Base-by-base conservation (phyloP, 2,113 vertebrate species). In the Indicator maculatus region DNA sequence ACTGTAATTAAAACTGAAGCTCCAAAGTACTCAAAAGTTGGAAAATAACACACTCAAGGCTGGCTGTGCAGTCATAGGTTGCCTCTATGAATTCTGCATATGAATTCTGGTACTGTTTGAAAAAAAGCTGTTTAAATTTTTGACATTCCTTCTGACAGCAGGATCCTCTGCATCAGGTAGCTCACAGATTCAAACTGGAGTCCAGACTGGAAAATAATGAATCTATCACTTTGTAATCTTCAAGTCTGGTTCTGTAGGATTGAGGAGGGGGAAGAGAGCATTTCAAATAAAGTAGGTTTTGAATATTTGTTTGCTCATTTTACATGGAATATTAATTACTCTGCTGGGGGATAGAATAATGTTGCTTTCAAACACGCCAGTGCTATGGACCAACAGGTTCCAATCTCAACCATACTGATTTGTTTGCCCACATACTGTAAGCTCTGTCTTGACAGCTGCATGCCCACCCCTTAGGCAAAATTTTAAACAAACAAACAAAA, bases 1-100 rank as follows among this genome's bases (percentile, higher is more conserved):
- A 60, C 33, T 64, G 10, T 64, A 78, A 93, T 75, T 86, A 90
- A 90, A 95, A 70, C 6, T 23, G 39, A 91, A 86, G 31, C 36
- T 78, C 41, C 21, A 83, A 95, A 89, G 11, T 19, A 58, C 33
- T 67, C 26, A 83, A 36, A 86, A 58, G 20, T 61, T 50, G 47
- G 44, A 64, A 89, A 93, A 88, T 16, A 1, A 77, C 33, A 45
- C 7, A 81, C 20, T 64, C 64, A 31, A 36, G 41, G 41, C 26
- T 86, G 52, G 6, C 52, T 76, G 26, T 45, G 44, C 20, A 82
- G 76, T 69, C 36, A 86, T 4, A 39, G 20, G 19, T 55, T 61
- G 36, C 8, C 47, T 74, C 47, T 50, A 53, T 31, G 36, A 36
- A 36, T 36, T 36, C 36, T 24, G 23, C 53, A 30, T 50, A 47